These are phyloP conservation scores for Cremastinae sp. DNA, from an alignment of 2,888 invertebrate species.

Conservation along the genomic window DNA sequence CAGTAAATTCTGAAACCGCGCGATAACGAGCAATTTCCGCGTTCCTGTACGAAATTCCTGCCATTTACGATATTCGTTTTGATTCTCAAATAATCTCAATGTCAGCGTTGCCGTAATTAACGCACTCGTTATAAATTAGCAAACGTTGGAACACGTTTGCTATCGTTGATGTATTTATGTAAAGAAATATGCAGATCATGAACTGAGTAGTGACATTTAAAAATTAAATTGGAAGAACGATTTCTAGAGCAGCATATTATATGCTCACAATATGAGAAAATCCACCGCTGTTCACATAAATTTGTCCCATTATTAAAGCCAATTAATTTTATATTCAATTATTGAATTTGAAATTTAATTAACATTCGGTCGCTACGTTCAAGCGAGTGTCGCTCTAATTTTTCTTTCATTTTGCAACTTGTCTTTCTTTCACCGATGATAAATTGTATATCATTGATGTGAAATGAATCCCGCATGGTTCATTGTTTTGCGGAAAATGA, in stretches of 20 bases:
- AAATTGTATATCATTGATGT: too few relatives aligned
- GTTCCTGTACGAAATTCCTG: slow-evolving; percentile 32
- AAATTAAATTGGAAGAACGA: neutral
- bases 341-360: too few relatives aligned
- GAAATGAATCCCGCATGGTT: too few relatives aligned
- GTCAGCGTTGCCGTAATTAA: slow-evolving; percentile 30
- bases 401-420: too few relatives aligned
- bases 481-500: too few relatives aligned
- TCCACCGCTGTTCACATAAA: too few relatives aligned
- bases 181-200: neutral
- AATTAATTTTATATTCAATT: too few relatives aligned
- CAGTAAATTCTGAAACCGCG: slow-evolving; percentile 18
- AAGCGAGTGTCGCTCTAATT: too few relatives aligned
- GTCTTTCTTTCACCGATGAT: too few relatives aligned
- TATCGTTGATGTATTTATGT: neutral
- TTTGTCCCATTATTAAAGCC: too few relatives aligned
- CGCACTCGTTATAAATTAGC: slow-evolving; percentile 24
- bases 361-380: too few relatives aligned
- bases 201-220: neutral
- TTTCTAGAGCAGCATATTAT: neutral
- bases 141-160: neutral
- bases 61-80: slow-evolving; percentile 25
- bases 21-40: slow-evolving; percentile 59
- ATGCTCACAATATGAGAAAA: too few relatives aligned
- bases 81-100: neutral